Evolutionary conservation across 2,113 vertebrate genomes (phyloP), one percentile per base, ranked within the genome.

Genomic region (Dipodomys stephensi): DNA sequence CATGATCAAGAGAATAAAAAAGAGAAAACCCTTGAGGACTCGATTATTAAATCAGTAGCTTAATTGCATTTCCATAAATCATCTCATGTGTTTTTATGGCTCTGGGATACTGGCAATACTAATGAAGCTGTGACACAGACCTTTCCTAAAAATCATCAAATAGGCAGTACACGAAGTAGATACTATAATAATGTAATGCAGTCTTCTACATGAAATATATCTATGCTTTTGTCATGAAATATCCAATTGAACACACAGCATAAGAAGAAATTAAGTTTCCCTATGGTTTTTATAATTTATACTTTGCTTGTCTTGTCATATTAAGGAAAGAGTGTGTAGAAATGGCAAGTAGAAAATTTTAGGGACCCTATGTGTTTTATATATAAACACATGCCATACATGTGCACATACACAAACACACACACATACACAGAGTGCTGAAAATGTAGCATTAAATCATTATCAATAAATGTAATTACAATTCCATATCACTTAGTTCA

Each of bases 41-140:
- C 9, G 39, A 57, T 88, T 95, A 94, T 92, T 95, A 90, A 95
- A 90, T 90, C 19, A 84, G 53, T 88, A 62, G 16, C 60, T 94
- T 87, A 92, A 90, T 44, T 86, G 30, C 60, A 87, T 77, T 73
- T 88, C 19, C 22, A 86, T 92, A 83, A 90, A 60, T 85, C 64
- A n/a, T 80, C 44, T 93, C 68, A 49, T 84, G 35, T 90, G 83
- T 60, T 83, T 83, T 84, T 81, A 74, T 85, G 87, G 60, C 27
- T 35, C 77, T 81, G 18, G 80, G 64, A 15, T 91, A 20, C 39
- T 78, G 19, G 16, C 10, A 65, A 64, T 90, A 68, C 7, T 85
- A 94, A 71, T 79, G 65, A 90, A 90, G 18, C 27, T 60, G 8
- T 93, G 22, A 64, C 53, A 84, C 39, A 65, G 87, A 2, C 25